Evolutionary conservation across 2,888 invertebrate genomes (phyloP), one percentile per base, ranked within the genome.

Genomic region (Xylota segnis): DNA sequence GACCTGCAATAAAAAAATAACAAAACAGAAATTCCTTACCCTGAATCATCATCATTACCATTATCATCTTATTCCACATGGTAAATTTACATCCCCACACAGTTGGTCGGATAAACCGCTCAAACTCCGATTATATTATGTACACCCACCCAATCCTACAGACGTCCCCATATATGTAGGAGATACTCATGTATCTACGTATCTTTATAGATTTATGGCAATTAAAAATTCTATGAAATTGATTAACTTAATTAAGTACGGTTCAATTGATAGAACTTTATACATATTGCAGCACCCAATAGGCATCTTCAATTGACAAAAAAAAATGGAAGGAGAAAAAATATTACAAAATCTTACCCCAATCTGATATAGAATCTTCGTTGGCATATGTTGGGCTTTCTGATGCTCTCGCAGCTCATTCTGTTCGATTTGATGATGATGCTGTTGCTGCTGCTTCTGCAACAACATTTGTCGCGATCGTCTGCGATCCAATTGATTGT

Each of bases 301-400:
- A 58, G 65, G 37, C 34, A 54, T 68, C 5, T 47, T 61, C 37
- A 63, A 68, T 78, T 40, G 23, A 68, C 29, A 40, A n/a, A 43
- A 37, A 58, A 23, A 61, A 65, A 43, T 14, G 3, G 3, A 23
- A 23, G 23, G 23, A 23, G 23, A 23, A 66, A 32, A 61, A 43
- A 54, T 27, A 59, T 66, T 34, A 23, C 7, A 50, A 71, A 59
- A 75, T 89, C 92, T 92, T 90, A 92, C 92, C 91, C 92, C 92
- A 88, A 92, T 90, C 90, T 92, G 96, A 91, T 96, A 96, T 83
- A 96, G 93, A 88, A 96, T 94, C 91, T 94, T 94, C 92, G 91
- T 82, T 12, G 70, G 83, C 83, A 66, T 65, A 71, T 83, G 87
- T 29, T 68, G 68, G 10, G 61, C 50, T 34, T 75, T 76, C 37